Evolutionary conservation across 2,113 vertebrate species (phyloP).

Genomic region (Perognathus longimembris): DNA sequence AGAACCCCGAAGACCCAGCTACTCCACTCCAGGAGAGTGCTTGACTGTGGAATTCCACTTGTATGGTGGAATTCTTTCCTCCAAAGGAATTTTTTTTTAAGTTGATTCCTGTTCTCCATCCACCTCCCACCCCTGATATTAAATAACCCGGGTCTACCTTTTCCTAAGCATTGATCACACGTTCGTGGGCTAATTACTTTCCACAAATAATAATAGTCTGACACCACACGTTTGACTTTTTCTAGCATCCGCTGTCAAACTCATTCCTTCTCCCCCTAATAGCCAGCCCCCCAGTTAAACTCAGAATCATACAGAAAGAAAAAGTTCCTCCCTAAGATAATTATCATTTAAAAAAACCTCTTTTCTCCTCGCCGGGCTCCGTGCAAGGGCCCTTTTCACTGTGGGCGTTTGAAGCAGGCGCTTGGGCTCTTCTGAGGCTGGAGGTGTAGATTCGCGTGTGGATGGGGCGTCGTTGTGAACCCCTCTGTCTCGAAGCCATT

Average conservation of each 20-base stretch:
- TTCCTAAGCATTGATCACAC: constrained; percentile 77
- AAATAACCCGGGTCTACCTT: constrained; percentile 69
- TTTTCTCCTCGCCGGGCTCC: constrained; percentile 85
- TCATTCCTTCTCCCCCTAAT: constrained; percentile 70
- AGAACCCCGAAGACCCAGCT: not conserved
- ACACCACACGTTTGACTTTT: constrained; percentile 85
- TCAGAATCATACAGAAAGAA: constrained; percentile 82
- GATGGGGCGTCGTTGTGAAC: constrained; percentile 97
- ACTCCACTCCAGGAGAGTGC: not conserved
- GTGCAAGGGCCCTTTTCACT: constrained; percentile 91
- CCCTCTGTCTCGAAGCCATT: constrained; percentile 93
- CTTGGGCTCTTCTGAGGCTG: constrained; percentile 92
- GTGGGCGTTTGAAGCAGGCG: constrained; percentile 95
- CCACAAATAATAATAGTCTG: constrained; percentile 78
- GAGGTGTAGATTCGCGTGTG: constrained; percentile 95
- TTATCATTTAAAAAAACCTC: constrained; percentile 88
- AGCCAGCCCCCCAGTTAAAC: constrained; percentile 63
- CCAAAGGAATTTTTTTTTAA: not conserved
- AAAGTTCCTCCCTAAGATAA: constrained; percentile 88
- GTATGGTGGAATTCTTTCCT: constrained; percentile 57
- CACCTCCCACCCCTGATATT: constrained; percentile 55
- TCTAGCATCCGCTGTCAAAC: constrained; percentile 67
- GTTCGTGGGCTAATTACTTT: constrained; percentile 82
- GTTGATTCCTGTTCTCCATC: not conserved
- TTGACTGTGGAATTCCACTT: not conserved